Base-by-base conservation (phyloP, 2,113 vertebrate genomes). In the Ginglymostoma cirratum region DNA sequence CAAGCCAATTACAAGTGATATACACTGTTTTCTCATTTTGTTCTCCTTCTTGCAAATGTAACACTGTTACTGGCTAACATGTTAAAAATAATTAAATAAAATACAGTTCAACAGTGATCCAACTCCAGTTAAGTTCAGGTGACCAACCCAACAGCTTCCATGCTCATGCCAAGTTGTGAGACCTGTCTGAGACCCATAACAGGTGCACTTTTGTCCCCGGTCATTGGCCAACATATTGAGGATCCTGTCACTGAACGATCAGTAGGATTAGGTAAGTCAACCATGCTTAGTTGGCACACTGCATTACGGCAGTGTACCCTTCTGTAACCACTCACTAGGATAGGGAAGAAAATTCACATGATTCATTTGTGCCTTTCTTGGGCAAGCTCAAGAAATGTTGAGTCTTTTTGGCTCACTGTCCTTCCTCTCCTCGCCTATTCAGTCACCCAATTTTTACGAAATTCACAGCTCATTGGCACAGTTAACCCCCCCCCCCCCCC, bases 381-480 rank as follows among this genome's bases (percentile, higher is more conserved):
- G 94, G 66, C 23, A 72, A 72, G 69, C 67, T 95, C 94, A 72
- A 95, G 94, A 95, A 95, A 72, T 76, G 23, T 72, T 95, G 14
- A 27, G 38, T 48, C 45, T 24, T 45, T 34, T 6, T 95, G 67
- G 38, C 94, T 95, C 67, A 6, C 93, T 15, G 42, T 48, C 38
- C 67, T 72, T 95, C 93, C 67, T 48, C 69, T 19, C 94, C 52
- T 72, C 45, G 67, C 94, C 30, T 93, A 27, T 95, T 72, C 94
- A 95, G 93, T 76, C 67, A 95, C 94, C 94, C 67, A 45, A 95
- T 38, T 52, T 52, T 72, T 72, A 95, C 67, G 30, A 95, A 95
- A 95, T 95, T 95, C 94, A 95, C 94, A 95, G 94, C 94, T 95
- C 94, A 72, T 95, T 95, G 94, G 94, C 94, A 95, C 45, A 72